Evolutionary conservation across 1,140 invertebrate genomes (phyloP).

Genomic region (Brachionus rotundiformis): DNA sequence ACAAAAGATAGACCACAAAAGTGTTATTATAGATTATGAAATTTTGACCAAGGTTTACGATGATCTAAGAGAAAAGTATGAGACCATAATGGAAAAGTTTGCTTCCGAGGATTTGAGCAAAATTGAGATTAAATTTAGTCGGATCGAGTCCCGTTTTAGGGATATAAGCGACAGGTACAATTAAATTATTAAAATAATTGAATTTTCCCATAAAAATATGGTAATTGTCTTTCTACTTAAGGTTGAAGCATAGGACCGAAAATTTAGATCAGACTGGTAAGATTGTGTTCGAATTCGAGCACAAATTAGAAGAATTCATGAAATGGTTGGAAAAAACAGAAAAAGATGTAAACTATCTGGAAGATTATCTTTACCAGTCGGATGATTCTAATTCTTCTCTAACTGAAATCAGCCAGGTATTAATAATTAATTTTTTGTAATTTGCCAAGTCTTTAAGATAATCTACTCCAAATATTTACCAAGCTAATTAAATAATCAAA

Average conservation of each 20-base stretch:
- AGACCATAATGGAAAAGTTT: neutral
- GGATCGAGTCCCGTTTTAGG: neutral
- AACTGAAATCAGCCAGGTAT: slow-evolving; percentile 1
- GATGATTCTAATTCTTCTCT: slow-evolving; percentile 8
- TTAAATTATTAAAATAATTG: too few relatives aligned
- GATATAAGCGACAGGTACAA: neutral
- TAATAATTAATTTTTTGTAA: neutral
- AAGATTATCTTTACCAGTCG: slow-evolving; percentile 16
- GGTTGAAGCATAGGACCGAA: slow-evolving; percentile 10
- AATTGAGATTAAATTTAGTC: slow-evolving; percentile 36
- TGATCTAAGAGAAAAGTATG: slow-evolving; percentile 32
- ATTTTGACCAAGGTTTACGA: slow-evolving; percentile 1
- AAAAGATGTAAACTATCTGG: slow-evolving; percentile 50
- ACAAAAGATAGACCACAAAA: slow-evolving; percentile 13
- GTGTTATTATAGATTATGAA: neutral
- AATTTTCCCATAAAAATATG: too few relatives aligned
- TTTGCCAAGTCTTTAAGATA: too few relatives aligned
- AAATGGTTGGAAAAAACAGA: slow-evolving; percentile 47
- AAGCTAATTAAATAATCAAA: neutral
- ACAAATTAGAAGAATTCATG: neutral
- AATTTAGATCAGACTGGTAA: slow-evolving; percentile 35
- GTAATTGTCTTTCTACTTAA: too few relatives aligned
- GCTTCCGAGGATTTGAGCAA: slow-evolving; percentile 3
- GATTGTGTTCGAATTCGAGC: slow-evolving; percentile 12
- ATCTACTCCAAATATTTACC: neutral